These are phyloP conservation scores for Charina bottae DNA, from an alignment of 2,113 vertebrate species.

Conservation along the genomic window DNA sequence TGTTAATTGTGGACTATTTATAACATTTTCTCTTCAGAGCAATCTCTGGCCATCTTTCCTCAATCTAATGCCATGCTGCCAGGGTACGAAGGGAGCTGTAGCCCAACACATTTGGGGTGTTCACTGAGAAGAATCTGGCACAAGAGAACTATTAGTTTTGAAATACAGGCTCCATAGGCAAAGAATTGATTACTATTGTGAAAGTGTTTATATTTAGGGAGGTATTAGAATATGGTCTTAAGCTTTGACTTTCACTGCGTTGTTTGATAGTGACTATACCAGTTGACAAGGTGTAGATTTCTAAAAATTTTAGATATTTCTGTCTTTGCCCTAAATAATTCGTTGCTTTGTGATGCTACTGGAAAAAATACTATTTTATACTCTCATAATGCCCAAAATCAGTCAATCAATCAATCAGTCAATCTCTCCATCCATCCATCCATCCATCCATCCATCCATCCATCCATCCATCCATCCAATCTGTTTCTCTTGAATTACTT, in stretches of 20 bases:
- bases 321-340: not conserved
- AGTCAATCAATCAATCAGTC: too few species aligned
- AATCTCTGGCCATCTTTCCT: not conserved
- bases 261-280: not conserved
- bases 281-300: not conserved
- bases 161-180: not conserved
- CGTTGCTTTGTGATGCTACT: not conserved
- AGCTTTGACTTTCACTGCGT: not conserved
- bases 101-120: not conserved
- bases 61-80: not conserved
- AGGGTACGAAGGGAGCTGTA: not conserved
- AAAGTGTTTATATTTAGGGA: not conserved
- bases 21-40: not conserved
- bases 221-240: not conserved
- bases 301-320: not conserved
- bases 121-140: not conserved
- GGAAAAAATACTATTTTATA: not conserved
- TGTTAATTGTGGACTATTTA: not conserved
- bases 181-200: not conserved
- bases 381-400: not conserved
- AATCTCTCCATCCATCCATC: not conserved
- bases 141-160: not conserved
- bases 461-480: too few species aligned
- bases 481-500: not conserved
- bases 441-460: not conserved